Evolutionary conservation across 1,140 invertebrate species (phyloP).

Genomic region (Aphidius ervi): DNA sequence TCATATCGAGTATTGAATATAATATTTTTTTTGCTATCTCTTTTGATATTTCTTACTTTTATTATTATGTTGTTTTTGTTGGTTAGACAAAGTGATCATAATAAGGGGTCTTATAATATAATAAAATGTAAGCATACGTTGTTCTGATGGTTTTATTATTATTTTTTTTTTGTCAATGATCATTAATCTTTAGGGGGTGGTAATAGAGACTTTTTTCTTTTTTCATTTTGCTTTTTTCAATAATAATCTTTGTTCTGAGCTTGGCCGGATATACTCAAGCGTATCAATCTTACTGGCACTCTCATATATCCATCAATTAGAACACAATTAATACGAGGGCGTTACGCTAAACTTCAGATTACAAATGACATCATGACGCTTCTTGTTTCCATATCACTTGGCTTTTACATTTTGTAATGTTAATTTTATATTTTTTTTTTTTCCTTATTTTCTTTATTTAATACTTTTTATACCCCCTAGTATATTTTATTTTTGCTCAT

Average conservation of each 20-base stretch:
- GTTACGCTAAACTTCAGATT: conserved; percentile 29
- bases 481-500: neutral
- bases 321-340: conserved; percentile 36
- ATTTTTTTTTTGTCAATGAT: neutral
- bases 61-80: too few species aligned
- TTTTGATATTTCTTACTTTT: too few species aligned
- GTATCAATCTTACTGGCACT: conserved; percentile 28
- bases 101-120: neutral
- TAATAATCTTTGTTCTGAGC: too few species aligned
- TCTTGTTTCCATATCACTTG: conserved; percentile 11
- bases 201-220: neutral
- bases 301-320: conserved; percentile 34
- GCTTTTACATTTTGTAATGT: conserved; percentile 1
- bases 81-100: too few species aligned
- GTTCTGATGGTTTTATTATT: neutral
- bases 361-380: conserved; percentile 34
- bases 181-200: conserved; percentile 3
- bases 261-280: conserved; percentile 19
- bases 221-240: too few species aligned
- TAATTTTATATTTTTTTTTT: neutral
- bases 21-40: too few species aligned
- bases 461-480: neutral
- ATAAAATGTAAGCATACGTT: neutral
- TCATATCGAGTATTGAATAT: too few species aligned
- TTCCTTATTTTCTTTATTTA: neutral